Evolutionary conservation across 2,113 vertebrate species (phyloP).

Genomic region (Otocyon megalotis): DNA sequence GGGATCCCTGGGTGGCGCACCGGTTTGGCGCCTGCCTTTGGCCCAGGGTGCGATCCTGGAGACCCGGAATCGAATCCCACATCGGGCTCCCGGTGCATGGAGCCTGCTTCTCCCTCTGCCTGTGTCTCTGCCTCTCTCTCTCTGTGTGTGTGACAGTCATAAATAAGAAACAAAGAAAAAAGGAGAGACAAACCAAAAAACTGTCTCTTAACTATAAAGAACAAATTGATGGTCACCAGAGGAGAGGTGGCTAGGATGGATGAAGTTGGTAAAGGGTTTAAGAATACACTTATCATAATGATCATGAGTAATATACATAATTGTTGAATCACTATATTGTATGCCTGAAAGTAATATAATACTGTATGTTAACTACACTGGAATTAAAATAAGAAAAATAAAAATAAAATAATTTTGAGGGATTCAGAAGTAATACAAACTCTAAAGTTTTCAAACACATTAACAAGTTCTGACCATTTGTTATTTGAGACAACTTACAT

Average conservation of each 20-base stretch:
- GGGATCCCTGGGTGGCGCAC: no score
- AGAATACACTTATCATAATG: background rate
- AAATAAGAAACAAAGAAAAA: background rate
- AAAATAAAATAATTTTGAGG: background rate
- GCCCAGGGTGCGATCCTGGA: no score
- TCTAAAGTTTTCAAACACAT: background rate
- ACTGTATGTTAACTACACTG: background rate
- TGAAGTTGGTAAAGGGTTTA: background rate
- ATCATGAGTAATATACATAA: background rate
- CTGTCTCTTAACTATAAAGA: background rate
- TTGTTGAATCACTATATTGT: background rate
- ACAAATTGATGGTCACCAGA: background rate
- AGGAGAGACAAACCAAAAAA: background rate
- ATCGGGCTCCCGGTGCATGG: no score
- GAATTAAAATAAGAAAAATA: background rate
- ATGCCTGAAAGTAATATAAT: background rate
- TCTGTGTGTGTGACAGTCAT: no score
- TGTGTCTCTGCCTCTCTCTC: no score
- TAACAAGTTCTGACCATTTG: background rate
- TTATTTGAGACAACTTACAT: background rate
- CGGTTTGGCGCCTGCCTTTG: no score
- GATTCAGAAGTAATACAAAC: background rate
- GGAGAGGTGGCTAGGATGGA: background rate
- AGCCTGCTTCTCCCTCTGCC: no score
- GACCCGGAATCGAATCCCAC: no score